Percentiles rank a stretch among this genome's conserved stretches.
Conservation (phyloP, 2,113 vertebrate genomes). For the Serranochromis macrocephalus region DNA sequence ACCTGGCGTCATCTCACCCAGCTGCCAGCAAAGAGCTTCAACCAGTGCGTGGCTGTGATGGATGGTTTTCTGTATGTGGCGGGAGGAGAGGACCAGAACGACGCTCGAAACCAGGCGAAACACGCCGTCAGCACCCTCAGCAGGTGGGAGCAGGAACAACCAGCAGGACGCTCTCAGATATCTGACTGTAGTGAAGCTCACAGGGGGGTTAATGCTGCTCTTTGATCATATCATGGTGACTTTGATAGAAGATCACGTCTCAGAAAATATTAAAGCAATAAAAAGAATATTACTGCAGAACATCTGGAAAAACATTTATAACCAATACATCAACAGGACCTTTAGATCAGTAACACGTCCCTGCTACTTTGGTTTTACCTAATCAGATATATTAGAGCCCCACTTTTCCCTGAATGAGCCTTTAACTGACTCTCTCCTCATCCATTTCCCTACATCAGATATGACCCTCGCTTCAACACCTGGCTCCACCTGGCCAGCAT, state of each 20-base stretch:
- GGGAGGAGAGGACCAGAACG: slow-evolving; percentile 81
- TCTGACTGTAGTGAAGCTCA: neutral
- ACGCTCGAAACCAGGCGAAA: slow-evolving; percentile 83
- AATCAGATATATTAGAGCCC: neutral
- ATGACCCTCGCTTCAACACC: slow-evolving; percentile 79
- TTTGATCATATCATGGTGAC: neutral
- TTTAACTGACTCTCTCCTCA: neutral
- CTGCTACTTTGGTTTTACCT: neutral
- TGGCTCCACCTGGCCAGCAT: slow-evolving; percentile 82
- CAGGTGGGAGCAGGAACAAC: slow-evolving; percentile 36
- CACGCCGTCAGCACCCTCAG: slow-evolving; percentile 77
- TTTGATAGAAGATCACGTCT: neutral
- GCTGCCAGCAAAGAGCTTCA: slow-evolving; percentile 82
- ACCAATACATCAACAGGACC: neutral
- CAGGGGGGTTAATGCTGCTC: neutral
- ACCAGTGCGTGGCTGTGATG: slow-evolving; percentile 82
- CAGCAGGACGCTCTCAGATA: neutral
- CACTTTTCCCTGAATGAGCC: neutral
- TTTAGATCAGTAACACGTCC: rapidly evolving
- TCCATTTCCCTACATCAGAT: slow-evolving; percentile 50
- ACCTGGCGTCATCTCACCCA: slow-evolving; percentile 77
- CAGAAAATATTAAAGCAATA: neutral
- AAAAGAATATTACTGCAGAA: neutral
- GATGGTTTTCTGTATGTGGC: slow-evolving; percentile 81
- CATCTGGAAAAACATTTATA: neutral